phyloP scores from a whole-genome alignment of 2,113 vertebrate genomes.

The Perca fluviatilis region DNA sequence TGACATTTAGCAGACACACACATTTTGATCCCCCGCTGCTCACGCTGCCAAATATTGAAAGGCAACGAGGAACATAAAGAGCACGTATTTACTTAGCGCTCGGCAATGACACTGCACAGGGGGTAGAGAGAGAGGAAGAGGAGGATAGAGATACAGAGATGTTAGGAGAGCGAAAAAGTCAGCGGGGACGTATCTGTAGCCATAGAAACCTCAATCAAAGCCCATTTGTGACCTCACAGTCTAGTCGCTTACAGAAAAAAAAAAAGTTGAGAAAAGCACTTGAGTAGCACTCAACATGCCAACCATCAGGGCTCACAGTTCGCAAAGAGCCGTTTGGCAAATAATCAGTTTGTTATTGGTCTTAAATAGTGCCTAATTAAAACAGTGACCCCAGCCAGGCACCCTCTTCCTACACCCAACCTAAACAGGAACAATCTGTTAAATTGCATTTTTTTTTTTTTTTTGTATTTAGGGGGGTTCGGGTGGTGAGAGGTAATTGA shows the following conservation, averaged over 20 bases:
- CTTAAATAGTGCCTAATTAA: slow-evolving; percentile 95
- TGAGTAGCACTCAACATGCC: slow-evolving; percentile 36
- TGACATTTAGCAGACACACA: slow-evolving; percentile 83
- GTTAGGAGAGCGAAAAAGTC: slow-evolving; percentile 41
- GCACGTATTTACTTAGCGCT: slow-evolving; percentile 77
- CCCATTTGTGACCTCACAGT: slow-evolving; percentile 54
- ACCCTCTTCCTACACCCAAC: slow-evolving; percentile 92
- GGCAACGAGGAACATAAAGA: slow-evolving; percentile 74
- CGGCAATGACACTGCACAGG: slow-evolving; percentile 68
- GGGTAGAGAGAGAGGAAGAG: slow-evolving; percentile 40
- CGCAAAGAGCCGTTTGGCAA: slow-evolving; percentile 88
- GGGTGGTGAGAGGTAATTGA: slow-evolving; percentile 92
- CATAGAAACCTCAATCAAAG: slow-evolving; percentile 70
- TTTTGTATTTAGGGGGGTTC: slow-evolving; percentile 15
- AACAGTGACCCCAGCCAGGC: slow-evolving; percentile 90
- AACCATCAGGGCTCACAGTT: slow-evolving; percentile 56
- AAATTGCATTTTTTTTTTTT: slow-evolving; percentile 91
- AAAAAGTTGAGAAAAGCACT: slow-evolving; percentile 37
- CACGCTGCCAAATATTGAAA: slow-evolving; percentile 80
- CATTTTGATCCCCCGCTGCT: slow-evolving; percentile 77
- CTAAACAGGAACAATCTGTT: slow-evolving; percentile 98
- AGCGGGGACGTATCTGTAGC: slow-evolving; percentile 55
- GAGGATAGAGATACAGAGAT: slow-evolving; percentile 36
- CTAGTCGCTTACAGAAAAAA: slow-evolving; percentile 10
- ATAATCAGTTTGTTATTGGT: slow-evolving; percentile 94